Evolutionary conservation across 2,797 vertebrate genomes (phyloP), one percentile per base, ranked within the genome.

Genomic region (Gastrophryne carolinensis): DNA sequence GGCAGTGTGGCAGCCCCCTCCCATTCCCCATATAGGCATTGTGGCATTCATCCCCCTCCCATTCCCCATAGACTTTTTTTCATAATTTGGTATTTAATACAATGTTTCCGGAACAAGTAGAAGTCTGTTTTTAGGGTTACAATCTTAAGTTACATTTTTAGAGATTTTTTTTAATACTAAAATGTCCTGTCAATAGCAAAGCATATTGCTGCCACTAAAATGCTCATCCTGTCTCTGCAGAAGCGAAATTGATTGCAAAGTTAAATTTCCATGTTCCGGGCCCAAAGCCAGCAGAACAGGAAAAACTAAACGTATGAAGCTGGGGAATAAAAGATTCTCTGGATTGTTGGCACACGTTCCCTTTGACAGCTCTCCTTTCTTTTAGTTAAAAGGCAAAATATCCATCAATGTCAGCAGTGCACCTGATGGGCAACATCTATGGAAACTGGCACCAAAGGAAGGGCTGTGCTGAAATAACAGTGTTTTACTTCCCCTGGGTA

Each of bases 261-360:
- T 49, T 29, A 47, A 41, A 29, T 49, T 64, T 49, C 17, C 27
- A 49, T 49, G 41, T 64, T 44, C 61, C 30, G 61, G 61, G 41
- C 41, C 30, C 37, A 10, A 6, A 13, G 61, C 61, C 61, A 64
- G 26, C 39, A 29, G 41, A 27, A 12, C 3, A 49, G 26, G 47
- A n/a, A 29, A 41, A 44, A 44, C 17, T 44, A 44, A 29, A 29
- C 17, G 29, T 44, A 63, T 21, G 27, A 17, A 27, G 37, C 37
- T 26, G 17, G 24, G 2, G 60, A 27, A 47, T 29, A 17, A 44
- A 30, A 49, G 39, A 49, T 44, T 44, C 39, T 44, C n/a, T 44
- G 4, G 39, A n/a, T 44, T 44, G 39, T 44, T n/a, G 17, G 39
- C 15, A n/a, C 39, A 15, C 15, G 39, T 44, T 44, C 17, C 13